Evolutionary conservation across 2,888 invertebrate species (phyloP).

Genomic region (Netelia fuscicornis): DNA sequence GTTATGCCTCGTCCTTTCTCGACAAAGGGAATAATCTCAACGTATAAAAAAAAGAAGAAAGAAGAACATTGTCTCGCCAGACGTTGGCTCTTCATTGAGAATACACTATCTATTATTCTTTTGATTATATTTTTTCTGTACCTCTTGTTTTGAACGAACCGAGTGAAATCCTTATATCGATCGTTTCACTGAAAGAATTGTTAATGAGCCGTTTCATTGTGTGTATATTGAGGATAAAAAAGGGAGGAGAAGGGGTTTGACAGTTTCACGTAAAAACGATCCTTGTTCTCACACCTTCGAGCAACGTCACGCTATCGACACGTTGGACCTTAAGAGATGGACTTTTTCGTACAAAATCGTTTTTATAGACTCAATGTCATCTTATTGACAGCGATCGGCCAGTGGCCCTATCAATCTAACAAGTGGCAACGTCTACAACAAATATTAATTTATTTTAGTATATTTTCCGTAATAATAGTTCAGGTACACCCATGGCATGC

Average conservation of each 20-base stretch:
- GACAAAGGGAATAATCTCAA: too few relatives aligned
- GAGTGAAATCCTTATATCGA: too few relatives aligned
- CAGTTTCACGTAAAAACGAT: neutral
- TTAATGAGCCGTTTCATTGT: neutral
- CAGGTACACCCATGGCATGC: neutral
- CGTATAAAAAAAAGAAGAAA: too few relatives aligned
- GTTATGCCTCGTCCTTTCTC: too few relatives aligned
- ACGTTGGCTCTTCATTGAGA: too few relatives aligned
- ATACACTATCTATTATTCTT: too few relatives aligned
- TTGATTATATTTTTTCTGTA: too few relatives aligned
- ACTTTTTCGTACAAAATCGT: conserved; percentile 10
- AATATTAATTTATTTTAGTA: conserved; percentile 2
- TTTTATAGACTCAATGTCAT: neutral
- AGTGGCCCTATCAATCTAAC: conserved; percentile 19
- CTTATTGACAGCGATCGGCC: neutral
- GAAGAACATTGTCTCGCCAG: too few relatives aligned
- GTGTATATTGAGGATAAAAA: neutral
- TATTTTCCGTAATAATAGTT: neutral
- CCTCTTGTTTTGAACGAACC: too few relatives aligned
- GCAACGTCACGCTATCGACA: too few relatives aligned
- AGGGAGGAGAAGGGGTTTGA: too few relatives aligned
- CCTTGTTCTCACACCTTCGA: too few relatives aligned
- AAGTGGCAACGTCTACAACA: conserved; percentile 18
- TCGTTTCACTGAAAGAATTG: neutral
- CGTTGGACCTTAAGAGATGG: neutral